Percentiles rank a stretch among this genome's conserved stretches.
phyloP scores from a whole-genome alignment of 2,797 vertebrate genomes.

The Fundulus diaphanus region DNA sequence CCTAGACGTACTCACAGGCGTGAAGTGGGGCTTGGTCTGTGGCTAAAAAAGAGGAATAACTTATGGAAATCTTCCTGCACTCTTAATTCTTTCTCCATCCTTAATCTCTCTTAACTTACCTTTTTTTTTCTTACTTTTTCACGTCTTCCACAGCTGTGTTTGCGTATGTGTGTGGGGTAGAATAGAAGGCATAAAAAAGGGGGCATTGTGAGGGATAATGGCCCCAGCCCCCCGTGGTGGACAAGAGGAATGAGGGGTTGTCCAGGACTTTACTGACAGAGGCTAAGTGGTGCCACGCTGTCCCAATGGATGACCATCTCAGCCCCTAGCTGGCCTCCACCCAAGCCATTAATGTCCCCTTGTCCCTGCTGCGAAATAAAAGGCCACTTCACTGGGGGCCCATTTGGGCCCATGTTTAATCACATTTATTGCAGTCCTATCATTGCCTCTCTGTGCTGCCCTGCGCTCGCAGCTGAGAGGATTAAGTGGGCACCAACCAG shows the following conservation, averaged over 20 bases:
- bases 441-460: conserved; percentile 51
- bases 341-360: conserved; percentile 76
- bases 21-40: conserved; percentile 12
- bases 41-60: conserved; percentile 18
- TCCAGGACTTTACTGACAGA: conserved; percentile 68
- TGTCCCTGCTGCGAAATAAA: conserved; percentile 71
- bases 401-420: conserved; percentile 58
- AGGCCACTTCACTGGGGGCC: conserved; percentile 64
- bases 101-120: background rate
- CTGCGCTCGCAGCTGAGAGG: conserved; percentile 26
- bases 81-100: background rate
- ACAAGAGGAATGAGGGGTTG: conserved; percentile 54
- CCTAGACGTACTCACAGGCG: conserved; percentile 22
- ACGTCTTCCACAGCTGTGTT: too few relatives aligned
- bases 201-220: conserved; percentile 32
- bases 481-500: conserved; percentile 24
- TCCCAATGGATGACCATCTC: conserved; percentile 62
- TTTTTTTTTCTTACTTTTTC: background rate
- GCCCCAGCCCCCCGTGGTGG: conserved; percentile 32
- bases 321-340: conserved; percentile 65
- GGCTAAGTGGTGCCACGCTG: conserved; percentile 75
- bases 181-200: background rate
- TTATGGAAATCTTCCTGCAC: conserved; percentile 8
- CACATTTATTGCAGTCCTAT: conserved; percentile 63
- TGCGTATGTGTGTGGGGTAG: conserved; percentile 22